These are phyloP conservation scores for Argopecten irradians DNA, from an alignment of 1,140 invertebrate genomes.

Conservation along the genomic window DNA sequence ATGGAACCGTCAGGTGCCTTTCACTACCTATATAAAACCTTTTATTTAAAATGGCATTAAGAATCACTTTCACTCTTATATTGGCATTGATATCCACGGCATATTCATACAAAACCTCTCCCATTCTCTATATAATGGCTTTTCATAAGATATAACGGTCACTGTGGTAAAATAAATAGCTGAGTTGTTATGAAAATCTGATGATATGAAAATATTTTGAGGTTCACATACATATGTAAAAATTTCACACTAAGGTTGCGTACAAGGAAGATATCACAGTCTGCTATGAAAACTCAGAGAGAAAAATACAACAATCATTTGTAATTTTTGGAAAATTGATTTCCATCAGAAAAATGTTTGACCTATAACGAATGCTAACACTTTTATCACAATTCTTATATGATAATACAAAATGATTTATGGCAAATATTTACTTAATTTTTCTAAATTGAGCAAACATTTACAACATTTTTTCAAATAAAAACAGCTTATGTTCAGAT, in stretches of 20 bases:
- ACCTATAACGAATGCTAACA: neutral
- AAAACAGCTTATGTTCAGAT: too few relatives aligned
- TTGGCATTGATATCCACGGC: neutral
- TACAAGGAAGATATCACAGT: neutral
- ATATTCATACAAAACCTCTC: neutral
- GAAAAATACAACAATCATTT: neutral
- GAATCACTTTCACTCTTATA: neutral
- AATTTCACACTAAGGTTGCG: neutral
- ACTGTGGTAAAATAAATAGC: neutral
- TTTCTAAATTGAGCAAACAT: too few relatives aligned
- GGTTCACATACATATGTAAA: neutral
- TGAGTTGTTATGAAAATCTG: neutral
- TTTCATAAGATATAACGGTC: neutral
- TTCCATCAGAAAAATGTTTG: neutral
- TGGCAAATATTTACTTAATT: neutral
- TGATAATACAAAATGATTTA: neutral
- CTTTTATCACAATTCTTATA: neutral
- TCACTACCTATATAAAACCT: neutral
- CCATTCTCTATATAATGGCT: neutral
- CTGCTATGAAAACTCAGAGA: neutral
- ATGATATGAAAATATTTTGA: constrained; percentile 1
- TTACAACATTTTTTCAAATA: too few relatives aligned
- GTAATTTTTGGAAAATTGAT: neutral
- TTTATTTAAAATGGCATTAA: neutral
- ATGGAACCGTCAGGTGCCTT: neutral